Evolutionary conservation across 2,888 invertebrate species (phyloP).

Genomic region (Rhamnusium bicolor): DNA sequence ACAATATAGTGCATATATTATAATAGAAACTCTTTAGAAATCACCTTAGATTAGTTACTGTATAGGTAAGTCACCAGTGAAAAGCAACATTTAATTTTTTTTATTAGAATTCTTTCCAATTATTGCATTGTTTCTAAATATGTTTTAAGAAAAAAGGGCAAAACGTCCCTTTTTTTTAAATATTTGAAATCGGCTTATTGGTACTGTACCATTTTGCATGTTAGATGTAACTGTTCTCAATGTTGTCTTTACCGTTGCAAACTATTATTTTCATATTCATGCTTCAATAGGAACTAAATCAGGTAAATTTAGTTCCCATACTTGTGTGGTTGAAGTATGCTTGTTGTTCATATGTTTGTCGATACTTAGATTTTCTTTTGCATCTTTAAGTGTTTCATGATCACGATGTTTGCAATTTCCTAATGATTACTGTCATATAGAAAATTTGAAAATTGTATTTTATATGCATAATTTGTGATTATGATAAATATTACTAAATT

Average conservation of each 20-base stretch:
- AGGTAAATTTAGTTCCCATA: constrained; percentile 71
- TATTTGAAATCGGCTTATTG: background rate
- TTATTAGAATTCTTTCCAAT: background rate
- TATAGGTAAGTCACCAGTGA: constrained; percentile 22
- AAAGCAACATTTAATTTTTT: background rate
- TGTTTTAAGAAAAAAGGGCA: background rate
- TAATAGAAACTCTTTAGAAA: constrained; percentile 18
- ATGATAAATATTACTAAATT: too few relatives aligned
- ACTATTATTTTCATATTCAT: constrained; percentile 70
- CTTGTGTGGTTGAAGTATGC: constrained; percentile 42
- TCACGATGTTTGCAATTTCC: background rate
- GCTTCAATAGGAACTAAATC: constrained; percentile 72
- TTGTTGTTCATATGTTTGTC: constrained; percentile 27
- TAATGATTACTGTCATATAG: background rate
- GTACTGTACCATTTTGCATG: constrained; percentile 30
- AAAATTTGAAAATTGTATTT: too few relatives aligned
- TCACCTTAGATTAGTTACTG: constrained; percentile 18
- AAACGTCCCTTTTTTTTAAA: background rate
- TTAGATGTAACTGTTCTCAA: constrained; percentile 53
- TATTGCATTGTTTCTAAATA: background rate
- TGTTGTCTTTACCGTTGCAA: constrained; percentile 70
- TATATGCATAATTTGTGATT: too few relatives aligned
- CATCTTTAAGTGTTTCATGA: background rate
- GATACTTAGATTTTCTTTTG: constrained; percentile 20
- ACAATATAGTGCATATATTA: constrained; percentile 16